Evolutionary conservation across 2,113 vertebrate genomes (phyloP).

Genomic region (Pyrgilauda ruficollis): DNA sequence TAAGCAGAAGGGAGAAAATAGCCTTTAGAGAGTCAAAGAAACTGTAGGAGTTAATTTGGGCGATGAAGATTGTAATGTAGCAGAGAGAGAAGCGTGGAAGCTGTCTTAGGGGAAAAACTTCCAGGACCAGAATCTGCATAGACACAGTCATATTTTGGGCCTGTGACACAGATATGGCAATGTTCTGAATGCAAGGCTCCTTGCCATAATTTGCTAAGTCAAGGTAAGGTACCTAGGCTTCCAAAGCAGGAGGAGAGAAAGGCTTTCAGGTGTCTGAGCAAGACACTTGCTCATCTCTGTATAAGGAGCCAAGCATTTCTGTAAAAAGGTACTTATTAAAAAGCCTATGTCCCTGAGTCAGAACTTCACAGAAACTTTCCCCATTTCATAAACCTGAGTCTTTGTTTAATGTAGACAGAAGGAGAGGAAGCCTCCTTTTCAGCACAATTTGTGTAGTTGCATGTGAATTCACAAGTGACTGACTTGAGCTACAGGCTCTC

Average conservation of each 20-base stretch:
- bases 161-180: neutral
- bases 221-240: neutral
- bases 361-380: neutral
- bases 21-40: neutral
- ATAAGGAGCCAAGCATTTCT: neutral
- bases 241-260: neutral
- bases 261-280: neutral
- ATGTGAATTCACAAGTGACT: neutral
- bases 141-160: neutral
- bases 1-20: neutral
- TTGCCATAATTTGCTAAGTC: neutral
- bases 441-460: neutral
- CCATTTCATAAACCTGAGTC: neutral
- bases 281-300: neutral
- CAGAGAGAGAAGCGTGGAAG: neutral
- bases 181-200: neutral
- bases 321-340: neutral
- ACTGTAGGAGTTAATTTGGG: neutral
- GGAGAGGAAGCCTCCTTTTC: neutral
- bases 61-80: neutral
- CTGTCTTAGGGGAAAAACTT: neutral
- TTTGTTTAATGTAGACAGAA: neutral
- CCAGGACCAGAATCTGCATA: neutral
- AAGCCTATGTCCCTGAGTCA: neutral
- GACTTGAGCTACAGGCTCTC: neutral